Evolutionary conservation across 2,888 invertebrate genomes (phyloP), one percentile per base, ranked within the genome.

Genomic region (Lasioglossum villosulum): DNA sequence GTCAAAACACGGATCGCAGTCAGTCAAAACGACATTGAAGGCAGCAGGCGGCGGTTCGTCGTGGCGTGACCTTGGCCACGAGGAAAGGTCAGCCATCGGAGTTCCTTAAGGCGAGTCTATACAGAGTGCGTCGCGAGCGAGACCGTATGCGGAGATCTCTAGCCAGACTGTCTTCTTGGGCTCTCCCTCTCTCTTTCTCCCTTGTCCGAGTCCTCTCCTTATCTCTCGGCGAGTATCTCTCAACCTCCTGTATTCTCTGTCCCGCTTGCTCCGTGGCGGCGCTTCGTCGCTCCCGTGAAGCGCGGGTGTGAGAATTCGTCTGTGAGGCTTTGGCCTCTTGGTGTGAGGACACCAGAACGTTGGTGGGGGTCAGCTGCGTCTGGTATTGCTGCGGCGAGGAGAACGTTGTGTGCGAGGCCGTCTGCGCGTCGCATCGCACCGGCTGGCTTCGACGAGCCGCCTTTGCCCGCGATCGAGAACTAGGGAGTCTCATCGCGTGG

Each of bases 21-120:
- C 89, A 89, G 90, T 89, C 88, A 86, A 91, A 92, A 92, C 89
- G 90, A 90, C 90, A 86, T 90, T 81, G 84, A 79, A 86, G 91
- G 87, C 68, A 12, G 63, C 92, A 87, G 91, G 90, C 92, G 45
- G 16, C 14, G 86, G 86, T 91, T 89, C 89, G 90, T 88, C 89
- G 90, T 86, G 88, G 83, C 81, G 81, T 89, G 92, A 92, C 93
- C 93, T 93, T 93, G 93, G 91, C 90, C 91, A 39, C 68, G 91
- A 87, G 85, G 90, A 88, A 83, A 90, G 86, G 88, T 88, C 88
- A 88, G 85, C 72, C 84, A 83, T 78, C 82, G 89, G 80, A 78
- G 88, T 83, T 87, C 86, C 89, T 90, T 83, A 89, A 90, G 86
- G 83, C 87, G 84, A 84, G 89, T 63, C 63, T 63, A 63, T 63